Conservation (phyloP, 64 coral and sea anemone genomes). For the Pocillopora damicornis region DNA sequence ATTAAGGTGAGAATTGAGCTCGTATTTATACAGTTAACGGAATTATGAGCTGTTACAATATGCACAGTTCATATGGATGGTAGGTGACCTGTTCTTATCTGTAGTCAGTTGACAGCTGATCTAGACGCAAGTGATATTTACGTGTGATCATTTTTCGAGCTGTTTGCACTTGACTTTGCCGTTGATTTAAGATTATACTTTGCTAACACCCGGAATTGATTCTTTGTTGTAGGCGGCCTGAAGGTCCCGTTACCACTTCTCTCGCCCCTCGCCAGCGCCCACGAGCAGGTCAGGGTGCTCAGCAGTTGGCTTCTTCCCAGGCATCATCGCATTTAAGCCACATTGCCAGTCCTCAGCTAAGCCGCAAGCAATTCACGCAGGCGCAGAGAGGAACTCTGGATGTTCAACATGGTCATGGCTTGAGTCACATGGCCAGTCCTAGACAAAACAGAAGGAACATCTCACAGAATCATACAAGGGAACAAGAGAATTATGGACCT, state of each 20-base stretch:
- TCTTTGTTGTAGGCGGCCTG: slow-evolving; percentile 23
- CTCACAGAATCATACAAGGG: slow-evolving; percentile 5
- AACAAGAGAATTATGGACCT: not conserved
- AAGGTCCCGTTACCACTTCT: slow-evolving; percentile 80
- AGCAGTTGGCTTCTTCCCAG: slow-evolving; percentile 37
- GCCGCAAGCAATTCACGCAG: slow-evolving; percentile 59
- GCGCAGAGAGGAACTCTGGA: slow-evolving; percentile 41
- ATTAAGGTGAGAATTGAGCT: not conserved
- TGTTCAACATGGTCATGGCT: slow-evolving; percentile 17
- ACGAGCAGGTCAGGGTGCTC: slow-evolving; percentile 44
- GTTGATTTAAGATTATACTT: no score
- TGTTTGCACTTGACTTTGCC: no score
- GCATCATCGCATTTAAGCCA: slow-evolving; percentile 53
- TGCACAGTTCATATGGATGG: no score
- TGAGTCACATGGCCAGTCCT: slow-evolving; percentile 82
- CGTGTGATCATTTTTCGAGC: not conserved
- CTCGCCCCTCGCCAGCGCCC: slow-evolving; percentile 81
- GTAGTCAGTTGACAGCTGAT: no score
- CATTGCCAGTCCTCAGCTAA: slow-evolving; percentile 83
- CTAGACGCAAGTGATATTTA: not conserved
- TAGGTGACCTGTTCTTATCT: no score
- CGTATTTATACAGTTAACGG: no score
- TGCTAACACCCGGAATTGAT: not conserved
- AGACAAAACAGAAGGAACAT: slow-evolving; percentile 42
- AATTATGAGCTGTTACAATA: no score